Base-by-base conservation (phyloP, 2,888 invertebrate species). In the Apodemia zela region DNA sequence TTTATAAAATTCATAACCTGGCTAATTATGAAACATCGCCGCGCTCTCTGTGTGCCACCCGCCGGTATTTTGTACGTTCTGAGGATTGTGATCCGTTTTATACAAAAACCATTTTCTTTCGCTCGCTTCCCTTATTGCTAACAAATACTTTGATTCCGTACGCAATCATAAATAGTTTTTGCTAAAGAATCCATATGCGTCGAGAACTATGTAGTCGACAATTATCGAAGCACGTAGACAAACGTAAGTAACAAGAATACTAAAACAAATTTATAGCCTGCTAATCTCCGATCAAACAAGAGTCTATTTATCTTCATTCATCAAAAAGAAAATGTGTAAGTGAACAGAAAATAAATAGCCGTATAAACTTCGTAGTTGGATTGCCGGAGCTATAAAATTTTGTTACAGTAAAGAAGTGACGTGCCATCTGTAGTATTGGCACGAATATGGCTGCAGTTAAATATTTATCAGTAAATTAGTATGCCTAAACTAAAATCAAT, bases 1-100 rank as follows among this genome's bases (percentile, higher is more conserved):
- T 89, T 89, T 87, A 90, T 90, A 84, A 81, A 88, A 87, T 87
- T 89, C 89, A 90, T 90, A 90, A 89, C 89, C 83, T 77, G 75
- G 79, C 85, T 88, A 87, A 86, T 87, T 87, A 85, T 84, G 85
- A 87, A 85, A 80, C 81, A 80, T 82, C 80, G 79, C 74, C 80
- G 81, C 80, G 80, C 76, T 75, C 74, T 74, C 72, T 76, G 80
- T 79, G 79, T 81, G 81, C 88, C 88, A 87, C 89, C 89, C 89
- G 89, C 87, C 75, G 87, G 82, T 71, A 67, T 66, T 67, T 45
- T 75, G 75, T 71, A 71, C 72, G 75, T 73, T 70, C 72, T 70
- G n/a, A 4, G 45, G n/a, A 45, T n/a, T 45, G 71, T 74, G 76
- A 70, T 72, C 73, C 66, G 68, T 67, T 70, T 75, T 71, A 70